Conservation (phyloP, 2,113 vertebrate species). For the Rhinolophus sinicus region DNA sequence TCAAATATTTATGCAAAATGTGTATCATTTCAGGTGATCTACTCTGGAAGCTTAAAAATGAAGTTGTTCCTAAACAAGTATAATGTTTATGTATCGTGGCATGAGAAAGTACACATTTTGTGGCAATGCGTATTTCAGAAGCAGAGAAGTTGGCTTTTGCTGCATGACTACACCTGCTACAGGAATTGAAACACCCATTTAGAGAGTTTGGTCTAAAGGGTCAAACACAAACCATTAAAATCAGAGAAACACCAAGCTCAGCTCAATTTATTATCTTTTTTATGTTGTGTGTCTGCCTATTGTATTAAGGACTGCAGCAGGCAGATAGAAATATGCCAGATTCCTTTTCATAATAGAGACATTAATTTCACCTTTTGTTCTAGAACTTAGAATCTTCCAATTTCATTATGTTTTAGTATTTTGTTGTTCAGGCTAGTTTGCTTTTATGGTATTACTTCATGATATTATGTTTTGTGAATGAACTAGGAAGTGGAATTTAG, state of each 20-base stretch:
- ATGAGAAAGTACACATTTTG: neutral
- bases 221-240: slow-evolving; percentile 53
- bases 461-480: neutral
- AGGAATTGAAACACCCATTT: neutral
- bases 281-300: neutral
- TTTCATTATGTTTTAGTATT: slow-evolving; percentile 36
- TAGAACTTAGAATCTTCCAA: neutral
- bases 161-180: neutral
- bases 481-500: slow-evolving; percentile 17
- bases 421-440: neutral
- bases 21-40: neutral
- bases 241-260: neutral
- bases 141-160: slow-evolving; percentile 10
- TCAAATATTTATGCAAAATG: slow-evolving; percentile 1
- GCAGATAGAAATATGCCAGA: neutral
- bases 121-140: neutral
- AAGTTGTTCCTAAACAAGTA: neutral
- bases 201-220: neutral
- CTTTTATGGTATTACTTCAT: neutral
- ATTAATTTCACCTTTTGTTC: slow-evolving; percentile 14
- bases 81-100: neutral
- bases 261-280: neutral
- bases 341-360: neutral
- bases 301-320: neutral
- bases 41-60: slow-evolving; percentile 7